Base-by-base conservation (phyloP, 2,113 vertebrate species). In the Halichoeres trimaculatus region DNA sequence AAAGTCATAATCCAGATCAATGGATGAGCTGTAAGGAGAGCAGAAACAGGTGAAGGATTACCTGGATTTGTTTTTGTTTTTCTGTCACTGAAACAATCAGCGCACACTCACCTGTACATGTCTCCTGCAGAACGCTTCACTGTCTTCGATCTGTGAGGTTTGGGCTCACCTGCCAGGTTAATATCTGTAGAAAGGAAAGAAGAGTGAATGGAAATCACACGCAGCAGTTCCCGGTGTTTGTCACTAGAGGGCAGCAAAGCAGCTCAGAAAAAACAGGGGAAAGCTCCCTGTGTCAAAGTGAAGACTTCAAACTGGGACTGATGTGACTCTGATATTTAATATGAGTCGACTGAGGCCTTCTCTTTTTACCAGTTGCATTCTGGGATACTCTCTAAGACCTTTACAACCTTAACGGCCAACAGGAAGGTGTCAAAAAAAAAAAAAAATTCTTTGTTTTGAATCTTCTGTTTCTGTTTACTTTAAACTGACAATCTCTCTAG, bases 101-200 rank as follows among this genome's bases (percentile, higher is more conserved):
- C 1, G 22, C 1, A 10, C 1, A 24, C 78, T 8, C 57, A 97
- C 96, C 96, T 95, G 93, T 96, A 96, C 95, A 97, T 96, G 90
- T 96, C 96, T 71, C 95, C 95, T 20, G 96, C 95, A 50, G 96
- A 96, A 63, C 96, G 94, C 83, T 97, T 97, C 78, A 87, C 93
- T 0, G 95, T 94, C 89, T 96, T 97, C 9, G 95, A 94, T 81
- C 95, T 88, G 85, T 96, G 96, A 76, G 94, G 94, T 85, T 97
- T 97, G n/a, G 96, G 96, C 84, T 97, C 96, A 43, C 95, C 95
- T 7, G 95, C 96, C 90, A 97, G 92, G 86, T 97, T 97, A 74
- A 97, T 97, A 85, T 97, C 96, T 96, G 88, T 55, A 53, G 65
- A 45, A 65, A 41, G 45, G 45, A 48, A 70, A 48, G 54, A n/a